A percentile compares a stretch with the other conserved stretches of the same genome.
Evolutionary conservation across 2,797 vertebrate genomes (phyloP).

Genomic region (Craterocephalus amniculus): DNA sequence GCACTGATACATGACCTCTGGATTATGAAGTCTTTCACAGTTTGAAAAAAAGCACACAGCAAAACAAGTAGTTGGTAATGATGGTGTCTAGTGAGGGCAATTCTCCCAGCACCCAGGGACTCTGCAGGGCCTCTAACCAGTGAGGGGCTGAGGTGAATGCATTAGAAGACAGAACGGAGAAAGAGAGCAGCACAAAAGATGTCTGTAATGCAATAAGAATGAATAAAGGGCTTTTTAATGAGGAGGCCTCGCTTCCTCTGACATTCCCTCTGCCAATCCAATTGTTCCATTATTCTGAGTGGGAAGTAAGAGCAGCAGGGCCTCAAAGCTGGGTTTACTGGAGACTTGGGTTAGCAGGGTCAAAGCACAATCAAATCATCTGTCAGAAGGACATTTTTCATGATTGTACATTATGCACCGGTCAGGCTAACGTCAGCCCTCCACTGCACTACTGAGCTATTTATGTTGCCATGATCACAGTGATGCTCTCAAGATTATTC

Average conservation of each 20-base stretch:
- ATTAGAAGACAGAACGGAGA: slow-evolving; percentile 46
- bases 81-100: slow-evolving; percentile 11
- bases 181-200: slow-evolving; percentile 72
- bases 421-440: slow-evolving; percentile 5
- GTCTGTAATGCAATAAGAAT: slow-evolving; percentile 77
- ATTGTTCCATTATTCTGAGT: slow-evolving; percentile 72
- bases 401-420: slow-evolving; percentile 28
- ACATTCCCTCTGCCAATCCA: slow-evolving; percentile 57
- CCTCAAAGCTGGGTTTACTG: slow-evolving; percentile 47
- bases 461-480: neutral
- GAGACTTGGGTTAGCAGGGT: slow-evolving; percentile 53
- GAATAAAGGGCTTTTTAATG: slow-evolving; percentile 75
- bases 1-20: neutral
- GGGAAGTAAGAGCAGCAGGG: slow-evolving; percentile 56
- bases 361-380: slow-evolving; percentile 55
- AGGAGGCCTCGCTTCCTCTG: slow-evolving; percentile 52
- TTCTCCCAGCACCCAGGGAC: slow-evolving; percentile 13
- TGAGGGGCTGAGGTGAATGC: slow-evolving; percentile 37
- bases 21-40: neutral
- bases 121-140: slow-evolving; percentile 28
- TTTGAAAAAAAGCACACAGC: slow-evolving; percentile 6
- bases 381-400: slow-evolving; percentile 33
- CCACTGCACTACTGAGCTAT: too few species aligned
- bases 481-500: too few species aligned
- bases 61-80: neutral